Percentiles rank a stretch among this genome's conserved stretches.
phyloP scores from a whole-genome alignment of 2,797 vertebrate genomes.

The Pipistrellus pipistrellus region DNA sequence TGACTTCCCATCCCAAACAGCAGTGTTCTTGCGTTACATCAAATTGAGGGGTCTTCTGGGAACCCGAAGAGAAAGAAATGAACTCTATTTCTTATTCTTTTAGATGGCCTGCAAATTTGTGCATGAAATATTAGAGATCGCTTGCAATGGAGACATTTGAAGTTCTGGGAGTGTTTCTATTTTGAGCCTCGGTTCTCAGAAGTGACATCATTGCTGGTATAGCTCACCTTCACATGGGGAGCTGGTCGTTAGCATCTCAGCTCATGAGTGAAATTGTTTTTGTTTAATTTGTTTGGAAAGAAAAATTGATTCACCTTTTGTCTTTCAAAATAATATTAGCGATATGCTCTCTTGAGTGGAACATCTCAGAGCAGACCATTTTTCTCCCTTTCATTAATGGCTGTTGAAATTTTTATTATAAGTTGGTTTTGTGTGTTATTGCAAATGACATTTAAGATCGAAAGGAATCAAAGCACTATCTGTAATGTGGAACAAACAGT shows the following conservation, averaged over 20 bases:
- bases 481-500: not conserved
- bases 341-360: constrained; percentile 59
- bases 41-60: constrained; percentile 80
- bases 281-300: constrained; percentile 81
- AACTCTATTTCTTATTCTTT: constrained; percentile 59
- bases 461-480: constrained; percentile 54
- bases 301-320: constrained; percentile 68
- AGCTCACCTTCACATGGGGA: constrained; percentile 37
- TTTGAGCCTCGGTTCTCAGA: constrained; percentile 73
- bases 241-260: constrained; percentile 78
- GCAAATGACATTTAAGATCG: not conserved
- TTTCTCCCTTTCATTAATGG: constrained; percentile 67
- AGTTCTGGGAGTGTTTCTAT: constrained; percentile 52
- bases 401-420: constrained; percentile 60
- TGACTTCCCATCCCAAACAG: constrained; percentile 82
- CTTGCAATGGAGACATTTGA: constrained; percentile 5
- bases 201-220: constrained; percentile 45
- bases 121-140: constrained; percentile 62
- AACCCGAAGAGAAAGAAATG: constrained; percentile 74
- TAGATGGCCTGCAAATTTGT: constrained; percentile 60
- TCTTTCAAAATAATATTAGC: constrained; percentile 54
- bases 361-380: constrained; percentile 54
- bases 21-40: constrained; percentile 74
- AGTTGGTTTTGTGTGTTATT: not conserved
- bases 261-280: constrained; percentile 86